phyloP scores from a whole-genome alignment of 1,140 invertebrate genomes.

The Penaeus indicus region DNA sequence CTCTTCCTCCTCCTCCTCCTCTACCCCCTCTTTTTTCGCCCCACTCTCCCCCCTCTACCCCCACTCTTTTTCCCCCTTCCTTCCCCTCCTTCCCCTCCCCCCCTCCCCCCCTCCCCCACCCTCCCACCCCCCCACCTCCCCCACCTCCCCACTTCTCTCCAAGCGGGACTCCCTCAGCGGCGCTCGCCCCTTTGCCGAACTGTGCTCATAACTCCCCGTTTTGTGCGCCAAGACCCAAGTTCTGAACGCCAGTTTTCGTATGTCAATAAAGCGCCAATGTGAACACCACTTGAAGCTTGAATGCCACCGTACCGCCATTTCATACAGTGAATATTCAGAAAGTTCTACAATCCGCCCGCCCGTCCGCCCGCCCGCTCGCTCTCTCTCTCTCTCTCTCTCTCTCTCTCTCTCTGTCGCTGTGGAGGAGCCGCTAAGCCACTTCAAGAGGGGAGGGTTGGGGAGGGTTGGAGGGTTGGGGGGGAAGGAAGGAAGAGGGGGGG shows the following conservation, averaged over 20 bases:
- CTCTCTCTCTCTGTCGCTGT: no score
- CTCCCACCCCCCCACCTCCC: neutral
- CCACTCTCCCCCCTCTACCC: no score
- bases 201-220: neutral
- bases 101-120: neutral
- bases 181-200: conserved; percentile 2
- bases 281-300: conserved; percentile 22
- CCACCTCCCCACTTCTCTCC: neutral
- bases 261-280: conserved; percentile 22
- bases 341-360: neutral
- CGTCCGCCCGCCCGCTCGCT: neutral
- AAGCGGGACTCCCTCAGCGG: neutral
- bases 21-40: no score
- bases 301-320: conserved; percentile 18
- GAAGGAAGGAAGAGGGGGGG: neutral
- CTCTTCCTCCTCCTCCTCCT: no score
- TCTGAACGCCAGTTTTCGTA: conserved; percentile 5
- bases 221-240: neutral
- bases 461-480: neutral
- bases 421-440: conserved; percentile 6
- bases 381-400: no score
- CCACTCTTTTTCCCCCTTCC: no score
- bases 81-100: neutral
- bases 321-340: conserved; percentile 19
- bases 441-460: neutral